Evolutionary conservation across 2,888 invertebrate species (phyloP), one percentile per base, ranked within the genome.

Genomic region (Orthosia gracilis): DNA sequence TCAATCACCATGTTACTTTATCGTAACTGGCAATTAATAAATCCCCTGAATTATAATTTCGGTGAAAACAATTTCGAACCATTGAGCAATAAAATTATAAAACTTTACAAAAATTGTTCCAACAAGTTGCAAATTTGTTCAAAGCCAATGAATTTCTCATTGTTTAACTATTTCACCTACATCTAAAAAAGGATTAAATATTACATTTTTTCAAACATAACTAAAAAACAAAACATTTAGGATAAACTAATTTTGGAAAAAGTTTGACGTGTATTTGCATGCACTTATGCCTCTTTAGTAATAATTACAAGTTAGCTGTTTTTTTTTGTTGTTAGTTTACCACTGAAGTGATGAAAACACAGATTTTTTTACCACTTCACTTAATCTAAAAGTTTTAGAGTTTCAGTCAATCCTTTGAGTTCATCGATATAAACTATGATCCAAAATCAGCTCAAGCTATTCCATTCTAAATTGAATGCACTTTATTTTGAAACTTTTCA

Each of bases 381-480:
- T 74, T 13, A 59, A n/a, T 64, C 4, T 15, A 13, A 52, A 75
- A 67, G 4, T 67, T 67, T 63, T n/a, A 55, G 18, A 67, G 7
- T 76, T 67, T 63, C 21, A 55, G n/a, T 26, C 12, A 58, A 64
- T 23, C 66, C 21, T 49, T 73, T 58, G 4, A 76, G 67, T 62
- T 66, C 55, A 49, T 65, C 59, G 65, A 65, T 69, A 45, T 61
- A 23, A 77, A 77, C 52, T 82, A 62, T 4, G 40, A 12, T 40
- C n/a, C 40, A 76, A 82, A 82, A 61, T 49, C 61, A 47, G 52
- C 13, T 52, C 12, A 49, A 65, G 69, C 64, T 65, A 69, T 69
- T 57, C 13, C 15, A 26, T 45, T 80, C 18, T 23, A 52, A 77
- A 78, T 23, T 52, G 47, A 58, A 76, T 58, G 54, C 40, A 67